Base-by-base conservation (phyloP, 2,797 vertebrate genomes). In the Labroides dimidiatus region DNA sequence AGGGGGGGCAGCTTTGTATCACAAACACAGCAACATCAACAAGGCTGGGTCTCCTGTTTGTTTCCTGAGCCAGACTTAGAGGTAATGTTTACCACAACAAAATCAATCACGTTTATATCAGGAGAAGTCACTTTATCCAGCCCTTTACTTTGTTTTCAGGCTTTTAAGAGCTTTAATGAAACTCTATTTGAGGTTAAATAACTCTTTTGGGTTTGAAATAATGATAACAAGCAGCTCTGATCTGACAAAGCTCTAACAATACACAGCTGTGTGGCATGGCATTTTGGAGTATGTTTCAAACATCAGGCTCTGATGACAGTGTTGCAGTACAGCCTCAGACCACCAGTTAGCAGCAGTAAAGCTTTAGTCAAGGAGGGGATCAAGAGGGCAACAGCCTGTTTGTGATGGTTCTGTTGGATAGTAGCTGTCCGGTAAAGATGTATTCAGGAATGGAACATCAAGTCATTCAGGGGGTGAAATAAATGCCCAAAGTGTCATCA, bases 341-440 rank as follows among this genome's bases (percentile, higher is more conserved):
- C 59, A 78, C 37, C 12, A 12, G 53, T 5, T 53, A 42, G 11
- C 27, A 27, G 52, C 52, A 64, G 21, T 27, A 33, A 11, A 39
- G 24, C 15, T 5, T 9, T 24, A 2, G 21, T 1, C 24, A 37
- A 39, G n/a, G 20, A 27, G 23, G 44, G 16, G 16, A 33, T 23
- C 37, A n/a, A 9, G 9, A 6, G 2, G 11, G 41, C 51, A 10
- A 8, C 10, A 10, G 20, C 20, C 42, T 33, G 23, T 1, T 13
- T 3, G 13, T 39, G 13, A 6, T 39, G 30, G 1, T 5, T 33
- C 8, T 33, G 8, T 33, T 33, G 5, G 30, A 39, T 13, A 13
- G 12, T 3, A 13, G 12, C 13, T 13, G 3, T 14, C n/a, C n/a
- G n/a, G n/a, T 27, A 27, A 27, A 27, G 6, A 3, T 6, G 6